These are phyloP conservation scores for Acinonyx jubatus DNA, from an alignment of 2,113 vertebrate genomes.

Conservation along the genomic window DNA sequence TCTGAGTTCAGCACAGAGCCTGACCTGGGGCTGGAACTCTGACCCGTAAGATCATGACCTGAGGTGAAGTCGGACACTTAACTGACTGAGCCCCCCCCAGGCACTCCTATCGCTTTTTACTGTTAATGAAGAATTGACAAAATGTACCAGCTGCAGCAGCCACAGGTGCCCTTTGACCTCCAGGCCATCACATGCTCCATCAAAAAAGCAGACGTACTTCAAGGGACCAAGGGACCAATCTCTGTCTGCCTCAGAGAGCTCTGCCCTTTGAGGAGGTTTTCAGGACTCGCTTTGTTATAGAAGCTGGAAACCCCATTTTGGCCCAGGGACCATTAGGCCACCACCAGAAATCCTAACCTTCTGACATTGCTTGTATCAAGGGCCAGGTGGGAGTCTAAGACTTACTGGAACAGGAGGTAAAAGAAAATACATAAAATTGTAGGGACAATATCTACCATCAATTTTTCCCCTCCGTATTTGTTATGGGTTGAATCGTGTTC, in stretches of 20 bases:
- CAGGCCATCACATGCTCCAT: not conserved
- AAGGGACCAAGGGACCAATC: not conserved
- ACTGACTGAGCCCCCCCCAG: too few species aligned
- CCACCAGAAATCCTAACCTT: not conserved
- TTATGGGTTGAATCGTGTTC: not conserved
- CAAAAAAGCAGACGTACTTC: not conserved
- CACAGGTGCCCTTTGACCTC: not conserved
- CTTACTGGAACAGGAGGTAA: not conserved
- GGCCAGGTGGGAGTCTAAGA: not conserved
- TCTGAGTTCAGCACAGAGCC: too few species aligned
- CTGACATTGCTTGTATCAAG: rapidly evolving
- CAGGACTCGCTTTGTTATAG: rapidly evolving
- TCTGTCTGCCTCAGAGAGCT: not conserved
- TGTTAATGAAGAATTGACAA: not conserved
- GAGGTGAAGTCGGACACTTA: too few species aligned
- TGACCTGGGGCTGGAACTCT: too few species aligned
- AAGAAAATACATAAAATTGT: not conserved
- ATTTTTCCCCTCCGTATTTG: not conserved
- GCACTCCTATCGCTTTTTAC: not conserved
- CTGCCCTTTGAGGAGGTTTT: not conserved
- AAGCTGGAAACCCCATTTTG: not conserved
- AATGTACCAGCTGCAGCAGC: rapidly evolving
- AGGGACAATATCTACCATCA: not conserved
- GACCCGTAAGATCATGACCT: too few species aligned
- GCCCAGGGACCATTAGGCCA: not conserved